Conservation (phyloP, 2,797 vertebrate genomes). For the Phaenicophaeus curvirostris region DNA sequence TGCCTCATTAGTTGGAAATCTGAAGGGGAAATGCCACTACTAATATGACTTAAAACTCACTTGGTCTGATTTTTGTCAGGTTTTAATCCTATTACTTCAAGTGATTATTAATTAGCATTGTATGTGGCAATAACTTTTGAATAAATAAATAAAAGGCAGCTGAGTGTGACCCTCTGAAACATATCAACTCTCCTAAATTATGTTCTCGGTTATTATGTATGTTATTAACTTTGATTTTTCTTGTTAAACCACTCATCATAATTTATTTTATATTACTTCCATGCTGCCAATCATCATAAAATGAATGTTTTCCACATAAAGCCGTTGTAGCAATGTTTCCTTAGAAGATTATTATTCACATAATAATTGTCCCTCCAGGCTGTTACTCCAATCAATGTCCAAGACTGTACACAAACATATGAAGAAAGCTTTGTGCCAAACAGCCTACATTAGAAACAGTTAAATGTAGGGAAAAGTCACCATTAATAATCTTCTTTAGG, state of each 20-base stretch:
- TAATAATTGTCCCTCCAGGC: background rate
- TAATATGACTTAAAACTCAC: constrained; percentile 22
- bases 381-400: background rate
- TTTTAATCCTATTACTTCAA: constrained; percentile 52
- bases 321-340: background rate
- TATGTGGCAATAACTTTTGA: background rate
- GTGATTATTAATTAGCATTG: constrained; percentile 44
- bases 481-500: background rate
- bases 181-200: background rate
- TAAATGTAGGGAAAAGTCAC: background rate
- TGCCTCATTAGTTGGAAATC: constrained; percentile 34
- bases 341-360: background rate
- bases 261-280: background rate
- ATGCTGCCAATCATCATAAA: background rate
- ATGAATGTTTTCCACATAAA: background rate
- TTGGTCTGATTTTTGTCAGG: constrained; percentile 41
- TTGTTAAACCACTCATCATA: background rate
- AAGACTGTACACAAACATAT: background rate
- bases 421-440: background rate
- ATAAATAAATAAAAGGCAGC: constrained; percentile 26
- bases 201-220: background rate
- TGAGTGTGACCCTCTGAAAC: constrained; percentile 19
- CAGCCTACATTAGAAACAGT: background rate
- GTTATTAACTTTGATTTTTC: constrained; percentile 24
- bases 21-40: constrained; percentile 11